phyloP scores from a whole-genome alignment of 1,140 invertebrate species.

The Acyrthosiphon pisum region DNA sequence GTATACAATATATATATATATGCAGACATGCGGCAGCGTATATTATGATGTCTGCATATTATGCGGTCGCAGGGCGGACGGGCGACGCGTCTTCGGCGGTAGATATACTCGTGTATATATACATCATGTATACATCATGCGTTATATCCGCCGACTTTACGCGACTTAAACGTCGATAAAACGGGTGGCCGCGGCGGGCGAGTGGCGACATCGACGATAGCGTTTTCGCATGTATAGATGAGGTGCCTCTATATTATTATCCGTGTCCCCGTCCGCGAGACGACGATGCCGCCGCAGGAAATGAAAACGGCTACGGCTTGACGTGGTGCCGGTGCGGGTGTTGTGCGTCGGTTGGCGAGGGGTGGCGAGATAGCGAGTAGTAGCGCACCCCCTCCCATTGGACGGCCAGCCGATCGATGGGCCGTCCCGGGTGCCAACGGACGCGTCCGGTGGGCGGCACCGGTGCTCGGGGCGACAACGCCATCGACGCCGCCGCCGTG shows the following conservation, averaged over 20 bases:
- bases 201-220: not conserved
- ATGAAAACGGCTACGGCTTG: not conserved
- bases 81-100: too few relatives aligned
- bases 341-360: too few relatives aligned
- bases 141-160: not conserved
- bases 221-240: not conserved
- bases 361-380: not conserved
- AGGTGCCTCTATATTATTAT: too few relatives aligned
- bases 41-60: not conserved
- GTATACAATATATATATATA: not conserved
- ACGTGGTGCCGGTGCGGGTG: not conserved
- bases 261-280: not conserved
- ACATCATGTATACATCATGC: not conserved
- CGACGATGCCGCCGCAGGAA: not conserved
- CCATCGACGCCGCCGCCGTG: slow-evolving; percentile 13
- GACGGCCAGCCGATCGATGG: slow-evolving; percentile 37
- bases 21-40: not conserved
- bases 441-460: not conserved
- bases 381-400: not conserved
- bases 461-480: not conserved
- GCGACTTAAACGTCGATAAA: slow-evolving; percentile 17
- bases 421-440: slow-evolving; percentile 24
- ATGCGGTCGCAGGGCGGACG: not conserved
- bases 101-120: not conserved
- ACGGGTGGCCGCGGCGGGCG: slow-evolving; percentile 17